Evolutionary conservation across 2,113 vertebrate species (phyloP).

Genomic region (Benitochromis conjunctus): DNA sequence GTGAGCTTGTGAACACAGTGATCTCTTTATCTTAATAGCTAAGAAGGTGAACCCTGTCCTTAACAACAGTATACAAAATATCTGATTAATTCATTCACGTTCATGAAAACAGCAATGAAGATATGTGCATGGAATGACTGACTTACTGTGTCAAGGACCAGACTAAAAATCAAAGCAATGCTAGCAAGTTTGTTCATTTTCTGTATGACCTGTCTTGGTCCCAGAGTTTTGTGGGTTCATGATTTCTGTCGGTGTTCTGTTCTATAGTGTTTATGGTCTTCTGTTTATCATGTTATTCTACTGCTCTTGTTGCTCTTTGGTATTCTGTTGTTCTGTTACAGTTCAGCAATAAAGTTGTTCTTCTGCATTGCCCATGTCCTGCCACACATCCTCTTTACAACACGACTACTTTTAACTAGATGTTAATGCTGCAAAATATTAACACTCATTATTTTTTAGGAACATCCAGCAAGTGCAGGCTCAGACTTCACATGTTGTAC

Average conservation of each 20-base stretch:
- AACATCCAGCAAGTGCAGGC: background rate
- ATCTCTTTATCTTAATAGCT: background rate
- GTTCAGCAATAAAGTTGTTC: too few relatives aligned
- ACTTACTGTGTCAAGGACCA: background rate
- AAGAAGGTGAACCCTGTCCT: background rate
- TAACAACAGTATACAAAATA: background rate
- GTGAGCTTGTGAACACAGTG: background rate
- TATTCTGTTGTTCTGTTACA: too few relatives aligned
- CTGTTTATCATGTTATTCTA: background rate
- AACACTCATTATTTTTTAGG: background rate
- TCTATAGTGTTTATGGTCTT: background rate
- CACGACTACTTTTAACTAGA: background rate
- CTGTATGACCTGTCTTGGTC: background rate
- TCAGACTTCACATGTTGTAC: constrained; percentile 57
- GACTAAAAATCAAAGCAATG: background rate
- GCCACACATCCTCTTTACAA: too few relatives aligned
- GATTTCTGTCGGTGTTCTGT: background rate
- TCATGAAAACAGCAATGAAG: background rate
- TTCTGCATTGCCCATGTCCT: too few relatives aligned
- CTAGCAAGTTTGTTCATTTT: background rate
- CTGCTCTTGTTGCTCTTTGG: too few relatives aligned
- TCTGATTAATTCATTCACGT: background rate
- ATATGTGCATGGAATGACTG: background rate
- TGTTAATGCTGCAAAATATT: background rate
- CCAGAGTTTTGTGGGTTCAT: background rate